Evolutionary conservation across 2,113 vertebrate genomes (phyloP).

Genomic region (Gorsachius goisagi): DNA sequence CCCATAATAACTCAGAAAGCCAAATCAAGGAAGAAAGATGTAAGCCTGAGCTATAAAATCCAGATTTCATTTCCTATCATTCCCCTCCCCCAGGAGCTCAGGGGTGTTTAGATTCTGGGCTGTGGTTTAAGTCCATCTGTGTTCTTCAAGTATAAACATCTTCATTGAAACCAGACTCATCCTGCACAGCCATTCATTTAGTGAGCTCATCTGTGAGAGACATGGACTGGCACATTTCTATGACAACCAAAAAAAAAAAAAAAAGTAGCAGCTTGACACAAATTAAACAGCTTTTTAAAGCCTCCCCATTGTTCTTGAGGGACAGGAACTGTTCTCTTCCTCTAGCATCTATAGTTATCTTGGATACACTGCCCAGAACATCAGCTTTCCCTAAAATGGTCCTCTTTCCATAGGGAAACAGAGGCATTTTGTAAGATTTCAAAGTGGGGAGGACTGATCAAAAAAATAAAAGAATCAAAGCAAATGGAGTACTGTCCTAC

Average conservation of each 20-base stretch:
- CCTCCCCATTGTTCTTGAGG: not conserved
- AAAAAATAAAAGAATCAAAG: not conserved
- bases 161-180: slow-evolving; percentile 65
- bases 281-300: slow-evolving; percentile 2
- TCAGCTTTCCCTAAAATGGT: not conserved
- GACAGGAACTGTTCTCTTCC: not conserved
- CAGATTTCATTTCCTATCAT: slow-evolving; percentile 55
- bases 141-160: slow-evolving; percentile 65
- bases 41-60: slow-evolving; percentile 27
- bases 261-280: not conserved
- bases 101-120: slow-evolving; percentile 37
- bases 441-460: not conserved
- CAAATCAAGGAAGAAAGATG: slow-evolving; percentile 45
- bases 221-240: slow-evolving; percentile 65
- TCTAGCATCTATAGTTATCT: not conserved
- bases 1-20: not conserved
- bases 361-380: not conserved
- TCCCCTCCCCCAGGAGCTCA: slow-evolving; percentile 25
- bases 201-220: slow-evolving; percentile 60
- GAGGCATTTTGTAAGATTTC: not conserved
- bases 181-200: slow-evolving; percentile 51
- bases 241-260: slow-evolving; percentile 30
- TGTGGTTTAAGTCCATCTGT: slow-evolving; percentile 59
- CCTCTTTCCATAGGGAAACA: not conserved
- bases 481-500: not conserved